phyloP scores from a whole-genome alignment of 2,797 vertebrate genomes.

The Molossus molossus region DNA sequence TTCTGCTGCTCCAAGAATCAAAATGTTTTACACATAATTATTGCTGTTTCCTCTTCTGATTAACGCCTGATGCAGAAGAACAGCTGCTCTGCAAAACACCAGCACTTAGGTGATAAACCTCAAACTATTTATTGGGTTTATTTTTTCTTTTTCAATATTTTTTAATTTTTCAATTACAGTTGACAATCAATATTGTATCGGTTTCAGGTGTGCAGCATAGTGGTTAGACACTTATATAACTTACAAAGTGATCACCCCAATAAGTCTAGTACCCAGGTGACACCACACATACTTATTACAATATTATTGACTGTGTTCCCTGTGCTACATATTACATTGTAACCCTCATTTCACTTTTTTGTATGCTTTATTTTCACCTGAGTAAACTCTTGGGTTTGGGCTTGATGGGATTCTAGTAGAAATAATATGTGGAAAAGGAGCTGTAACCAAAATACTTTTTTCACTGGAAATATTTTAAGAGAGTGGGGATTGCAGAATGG shows the following conservation, averaged over 20 bases:
- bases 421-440: conserved; percentile 2
- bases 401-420: conserved; percentile 31
- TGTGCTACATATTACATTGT: conserved; percentile 22
- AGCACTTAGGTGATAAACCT: conserved; percentile 54
- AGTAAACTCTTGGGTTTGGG: conserved; percentile 44
- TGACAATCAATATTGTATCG: not conserved
- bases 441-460: conserved; percentile 26
- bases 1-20: conserved; percentile 64
- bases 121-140: conserved; percentile 6
- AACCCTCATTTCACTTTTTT: not conserved
- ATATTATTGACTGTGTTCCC: not conserved
- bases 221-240: not conserved
- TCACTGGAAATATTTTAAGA: conserved; percentile 53
- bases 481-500: conserved; percentile 41
- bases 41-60: conserved; percentile 57
- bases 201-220: not conserved
- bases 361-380: not conserved
- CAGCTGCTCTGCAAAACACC: conserved; percentile 57
- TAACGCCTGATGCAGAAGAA: conserved; percentile 49
- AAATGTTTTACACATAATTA: conserved; percentile 76
- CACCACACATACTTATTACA: not conserved
- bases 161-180: not conserved
- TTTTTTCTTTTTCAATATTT: conserved; percentile 20
- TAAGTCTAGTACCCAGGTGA: not conserved
- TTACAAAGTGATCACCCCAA: not conserved